A percentile compares a stretch with the other conserved stretches of the same genome.
Evolutionary conservation across 2,797 vertebrate species (phyloP).

Genomic region (Phoxinus dragarum): DNA sequence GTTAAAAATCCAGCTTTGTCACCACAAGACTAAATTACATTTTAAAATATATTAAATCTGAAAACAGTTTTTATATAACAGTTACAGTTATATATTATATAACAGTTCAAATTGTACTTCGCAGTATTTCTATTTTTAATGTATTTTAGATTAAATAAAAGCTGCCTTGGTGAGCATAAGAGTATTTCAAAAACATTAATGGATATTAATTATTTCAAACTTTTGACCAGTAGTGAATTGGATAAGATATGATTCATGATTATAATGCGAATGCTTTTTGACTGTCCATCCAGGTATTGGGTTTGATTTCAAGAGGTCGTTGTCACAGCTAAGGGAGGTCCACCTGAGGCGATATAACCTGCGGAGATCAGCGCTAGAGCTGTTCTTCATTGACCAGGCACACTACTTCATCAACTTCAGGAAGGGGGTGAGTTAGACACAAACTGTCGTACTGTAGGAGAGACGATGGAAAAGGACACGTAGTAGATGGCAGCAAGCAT

Average conservation of each 20-base stretch:
- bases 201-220: not conserved
- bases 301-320: constrained; percentile 92
- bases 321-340: constrained; percentile 93
- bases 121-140: not conserved
- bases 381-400: constrained; percentile 97
- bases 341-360: constrained; percentile 97
- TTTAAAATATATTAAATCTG: not conserved
- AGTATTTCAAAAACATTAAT: not conserved
- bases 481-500: not conserved
- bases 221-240: not conserved
- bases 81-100: too few species aligned
- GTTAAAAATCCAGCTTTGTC: not conserved
- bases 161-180: not conserved
- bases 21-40: not conserved
- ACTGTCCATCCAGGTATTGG: constrained; percentile 83
- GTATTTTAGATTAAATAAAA: not conserved
- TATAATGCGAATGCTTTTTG: not conserved
- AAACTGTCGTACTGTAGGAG: not conserved
- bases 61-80: not conserved
- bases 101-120: not conserved
- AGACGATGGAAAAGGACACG: constrained; percentile 6
- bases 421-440: constrained; percentile 78
- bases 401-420: constrained; percentile 99
- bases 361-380: constrained; percentile 91
- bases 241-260: not conserved